Evolutionary conservation across 2,113 vertebrate species (phyloP).

Genomic region (Lota lota): DNA sequence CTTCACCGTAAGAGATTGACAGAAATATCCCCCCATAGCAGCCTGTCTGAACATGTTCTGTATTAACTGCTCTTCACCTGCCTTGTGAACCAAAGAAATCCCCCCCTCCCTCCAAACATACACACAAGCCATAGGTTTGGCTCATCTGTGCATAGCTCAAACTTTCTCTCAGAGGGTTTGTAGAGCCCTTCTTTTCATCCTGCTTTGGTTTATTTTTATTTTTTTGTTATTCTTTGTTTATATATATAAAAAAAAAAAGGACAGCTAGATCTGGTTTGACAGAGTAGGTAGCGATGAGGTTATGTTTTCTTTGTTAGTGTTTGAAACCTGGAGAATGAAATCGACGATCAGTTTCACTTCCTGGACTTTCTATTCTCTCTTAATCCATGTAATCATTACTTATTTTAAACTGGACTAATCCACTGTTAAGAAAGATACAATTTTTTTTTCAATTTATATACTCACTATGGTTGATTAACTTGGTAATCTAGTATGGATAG

Average conservation of each 20-base stretch:
- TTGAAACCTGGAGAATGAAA: constrained; percentile 35
- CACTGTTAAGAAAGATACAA: constrained; percentile 35
- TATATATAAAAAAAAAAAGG: constrained; percentile 71
- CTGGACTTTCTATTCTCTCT: constrained; percentile 21
- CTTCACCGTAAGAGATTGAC: constrained; percentile 27
- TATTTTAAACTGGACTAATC: constrained; percentile 54
- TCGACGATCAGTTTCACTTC: constrained; percentile 21
- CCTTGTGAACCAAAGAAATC: constrained; percentile 64
- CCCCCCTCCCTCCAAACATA: constrained; percentile 33
- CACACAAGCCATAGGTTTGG: constrained; percentile 54
- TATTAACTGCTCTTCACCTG: constrained; percentile 25
- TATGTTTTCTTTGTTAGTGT: constrained; percentile 2
- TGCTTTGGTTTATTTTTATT: too few species aligned
- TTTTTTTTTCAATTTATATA: constrained; percentile 30
- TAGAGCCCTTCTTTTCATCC: too few species aligned
- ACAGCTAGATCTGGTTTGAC: constrained; percentile 81
- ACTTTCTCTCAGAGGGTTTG: neutral
- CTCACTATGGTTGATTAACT: constrained; percentile 44
- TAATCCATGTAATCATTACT: constrained; percentile 20
- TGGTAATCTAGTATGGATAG: constrained; percentile 53
- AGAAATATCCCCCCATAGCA: constrained; percentile 23
- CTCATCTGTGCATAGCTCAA: constrained; percentile 12
- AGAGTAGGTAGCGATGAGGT: constrained; percentile 31
- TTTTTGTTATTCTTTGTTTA: constrained; percentile 2
- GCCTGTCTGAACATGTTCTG: constrained; percentile 16